Evolutionary conservation across 2,888 invertebrate species (phyloP).

Genomic region (Agrochola macilenta): DNA sequence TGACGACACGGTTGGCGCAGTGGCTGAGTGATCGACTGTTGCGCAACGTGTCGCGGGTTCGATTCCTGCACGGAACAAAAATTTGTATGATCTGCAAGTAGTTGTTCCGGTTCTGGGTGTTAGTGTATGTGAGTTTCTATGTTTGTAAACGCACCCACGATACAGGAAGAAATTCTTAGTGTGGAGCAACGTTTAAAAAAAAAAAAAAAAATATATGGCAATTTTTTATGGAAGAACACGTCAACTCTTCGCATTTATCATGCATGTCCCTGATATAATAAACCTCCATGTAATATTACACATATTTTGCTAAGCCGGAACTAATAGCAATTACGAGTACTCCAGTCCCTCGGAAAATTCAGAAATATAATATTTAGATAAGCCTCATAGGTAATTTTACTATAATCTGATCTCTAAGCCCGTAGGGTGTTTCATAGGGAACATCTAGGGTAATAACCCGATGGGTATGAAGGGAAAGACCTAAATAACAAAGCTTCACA

Average conservation of each 20-base stretch:
- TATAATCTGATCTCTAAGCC: conserved; percentile 38
- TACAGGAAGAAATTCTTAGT: no score
- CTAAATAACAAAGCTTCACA: not conserved
- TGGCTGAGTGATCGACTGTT: no score
- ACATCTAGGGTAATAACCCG: conserved; percentile 8
- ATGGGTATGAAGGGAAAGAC: not conserved
- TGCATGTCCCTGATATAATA: not conserved
- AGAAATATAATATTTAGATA: conserved; percentile 23
- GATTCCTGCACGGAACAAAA: no score
- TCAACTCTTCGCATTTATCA: not conserved
- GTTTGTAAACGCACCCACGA: no score
- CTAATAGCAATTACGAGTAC: conserved; percentile 1
- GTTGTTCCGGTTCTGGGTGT: no score
- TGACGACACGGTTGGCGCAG: no score
- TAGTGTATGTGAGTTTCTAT: no score
- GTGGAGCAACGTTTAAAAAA: no score
- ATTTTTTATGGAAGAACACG: no score
- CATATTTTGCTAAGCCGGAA: not conserved
- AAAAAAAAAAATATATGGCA: no score
- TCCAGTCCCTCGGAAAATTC: not conserved
- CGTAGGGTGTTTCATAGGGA: not conserved
- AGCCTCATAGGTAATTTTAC: conserved; percentile 21
- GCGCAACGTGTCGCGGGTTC: no score
- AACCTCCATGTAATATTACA: not conserved
- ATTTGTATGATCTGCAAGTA: no score